Evolutionary conservation across 1,140 invertebrate genomes (phyloP).

Genomic region (Drosophila azteca): DNA sequence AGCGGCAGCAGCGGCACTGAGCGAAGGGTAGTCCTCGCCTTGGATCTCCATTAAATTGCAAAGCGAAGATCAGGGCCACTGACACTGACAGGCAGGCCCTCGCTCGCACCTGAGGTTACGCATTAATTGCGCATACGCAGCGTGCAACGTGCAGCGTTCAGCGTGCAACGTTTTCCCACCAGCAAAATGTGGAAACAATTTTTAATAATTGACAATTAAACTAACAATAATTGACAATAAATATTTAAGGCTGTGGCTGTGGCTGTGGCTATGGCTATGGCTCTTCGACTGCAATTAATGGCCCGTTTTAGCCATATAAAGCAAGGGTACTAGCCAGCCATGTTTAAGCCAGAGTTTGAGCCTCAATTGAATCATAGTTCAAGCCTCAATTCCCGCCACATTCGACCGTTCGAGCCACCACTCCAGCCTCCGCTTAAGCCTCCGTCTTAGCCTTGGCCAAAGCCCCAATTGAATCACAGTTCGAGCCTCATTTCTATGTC

Average conservation of each 20-base stretch:
- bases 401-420: conserved; percentile 2
- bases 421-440: conserved; percentile 39
- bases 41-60: conserved; percentile 46
- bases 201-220: conserved; percentile 82
- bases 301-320: conserved; percentile 79
- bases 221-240: conserved; percentile 80
- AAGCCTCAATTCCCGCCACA: not conserved
- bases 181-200: conserved; percentile 24
- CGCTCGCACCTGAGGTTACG: conserved; percentile 49
- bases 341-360: not conserved
- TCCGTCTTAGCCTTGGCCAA: conserved; percentile 2
- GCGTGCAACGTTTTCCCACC: conserved; percentile 10
- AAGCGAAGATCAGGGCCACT: conserved; percentile 28
- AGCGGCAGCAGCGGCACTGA: not conserved
- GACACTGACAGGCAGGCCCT: conserved; percentile 22
- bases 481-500: not conserved
- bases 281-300: conserved; percentile 65
- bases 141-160: conserved; percentile 31
- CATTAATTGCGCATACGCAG: conserved; percentile 72
- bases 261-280: conserved; percentile 10
- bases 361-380: conserved; percentile 2
- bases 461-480: no score
- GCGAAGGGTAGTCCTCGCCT: conserved; percentile 2
- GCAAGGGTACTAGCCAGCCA: conserved; percentile 25
- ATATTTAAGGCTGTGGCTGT: conserved; percentile 66